Percentiles rank a stretch among this genome's conserved stretches.
These are phyloP conservation scores for Eulemur macaco DNA, from an alignment of 2,113 vertebrate species.

Conservation along the genomic window DNA sequence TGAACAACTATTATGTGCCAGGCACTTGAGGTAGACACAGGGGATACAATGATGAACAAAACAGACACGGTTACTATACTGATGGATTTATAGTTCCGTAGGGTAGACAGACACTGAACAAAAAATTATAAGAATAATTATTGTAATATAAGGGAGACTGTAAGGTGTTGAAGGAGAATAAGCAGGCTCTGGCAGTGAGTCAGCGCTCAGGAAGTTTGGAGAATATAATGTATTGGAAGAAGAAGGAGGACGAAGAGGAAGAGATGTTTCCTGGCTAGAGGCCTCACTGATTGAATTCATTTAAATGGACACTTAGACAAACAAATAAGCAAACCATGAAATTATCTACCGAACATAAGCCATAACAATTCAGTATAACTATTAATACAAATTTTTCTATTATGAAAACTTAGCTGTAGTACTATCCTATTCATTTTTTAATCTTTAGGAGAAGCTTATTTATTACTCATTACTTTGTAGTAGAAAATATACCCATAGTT, in stretches of 20 bases:
- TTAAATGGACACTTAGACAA: background rate
- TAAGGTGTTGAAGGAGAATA: background rate
- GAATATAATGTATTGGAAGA: background rate
- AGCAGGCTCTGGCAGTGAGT: background rate
- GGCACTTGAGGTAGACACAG: background rate
- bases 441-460: background rate
- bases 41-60: background rate
- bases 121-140: background rate
- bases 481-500: background rate
- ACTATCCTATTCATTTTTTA: slow-evolving; percentile 1
- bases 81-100: background rate
- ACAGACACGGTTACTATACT: background rate
- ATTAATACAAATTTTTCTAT: background rate
- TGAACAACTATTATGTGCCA: background rate
- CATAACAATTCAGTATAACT: background rate
- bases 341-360: background rate
- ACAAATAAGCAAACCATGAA: background rate
- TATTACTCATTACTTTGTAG: slow-evolving; percentile 32
- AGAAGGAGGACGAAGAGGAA: background rate
- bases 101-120: background rate
- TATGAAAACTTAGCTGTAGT: background rate
- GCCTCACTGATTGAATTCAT: background rate
- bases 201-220: background rate
- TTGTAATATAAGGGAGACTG: background rate
- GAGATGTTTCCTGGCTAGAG: background rate